Conservation (phyloP, 2,797 vertebrate species). For the Smutsia temminckii region DNA sequence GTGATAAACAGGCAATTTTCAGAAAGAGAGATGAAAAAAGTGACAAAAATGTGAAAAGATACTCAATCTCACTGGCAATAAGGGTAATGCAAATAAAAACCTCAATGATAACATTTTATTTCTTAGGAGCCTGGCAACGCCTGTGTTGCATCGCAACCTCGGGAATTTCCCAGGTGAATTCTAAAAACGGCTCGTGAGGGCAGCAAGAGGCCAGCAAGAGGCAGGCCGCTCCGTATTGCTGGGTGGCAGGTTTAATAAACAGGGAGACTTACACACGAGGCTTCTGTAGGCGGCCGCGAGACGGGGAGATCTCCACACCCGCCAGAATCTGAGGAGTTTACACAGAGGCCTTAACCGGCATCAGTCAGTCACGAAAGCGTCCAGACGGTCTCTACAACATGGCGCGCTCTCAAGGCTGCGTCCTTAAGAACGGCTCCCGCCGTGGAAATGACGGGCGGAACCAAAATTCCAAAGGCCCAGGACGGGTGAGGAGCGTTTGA, state of each 20-base stretch:
- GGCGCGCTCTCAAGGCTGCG: background rate
- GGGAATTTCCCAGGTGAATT: background rate
- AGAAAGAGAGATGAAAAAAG: background rate
- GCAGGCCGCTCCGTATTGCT: background rate
- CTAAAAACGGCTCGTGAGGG: no score
- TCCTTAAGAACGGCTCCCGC: background rate
- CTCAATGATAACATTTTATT: background rate
- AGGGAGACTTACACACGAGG: background rate
- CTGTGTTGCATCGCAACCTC: background rate
- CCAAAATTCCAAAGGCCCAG: background rate
- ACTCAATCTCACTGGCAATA: background rate
- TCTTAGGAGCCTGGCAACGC: background rate
- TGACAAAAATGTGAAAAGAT: background rate
- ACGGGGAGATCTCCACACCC: background rate
- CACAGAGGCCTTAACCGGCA: background rate
- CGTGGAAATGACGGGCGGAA: background rate
- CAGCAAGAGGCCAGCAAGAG: background rate
- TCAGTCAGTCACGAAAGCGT: rapidly evolving
- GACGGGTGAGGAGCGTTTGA: background rate
- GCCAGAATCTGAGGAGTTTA: background rate
- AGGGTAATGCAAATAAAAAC: background rate
- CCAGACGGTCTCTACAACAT: background rate
- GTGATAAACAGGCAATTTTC: background rate
- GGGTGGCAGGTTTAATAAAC: background rate
- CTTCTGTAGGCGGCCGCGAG: rapidly evolving